Evolutionary conservation across 2,888 invertebrate species (phyloP).

Genomic region (Drosophila neotestacea): DNA sequence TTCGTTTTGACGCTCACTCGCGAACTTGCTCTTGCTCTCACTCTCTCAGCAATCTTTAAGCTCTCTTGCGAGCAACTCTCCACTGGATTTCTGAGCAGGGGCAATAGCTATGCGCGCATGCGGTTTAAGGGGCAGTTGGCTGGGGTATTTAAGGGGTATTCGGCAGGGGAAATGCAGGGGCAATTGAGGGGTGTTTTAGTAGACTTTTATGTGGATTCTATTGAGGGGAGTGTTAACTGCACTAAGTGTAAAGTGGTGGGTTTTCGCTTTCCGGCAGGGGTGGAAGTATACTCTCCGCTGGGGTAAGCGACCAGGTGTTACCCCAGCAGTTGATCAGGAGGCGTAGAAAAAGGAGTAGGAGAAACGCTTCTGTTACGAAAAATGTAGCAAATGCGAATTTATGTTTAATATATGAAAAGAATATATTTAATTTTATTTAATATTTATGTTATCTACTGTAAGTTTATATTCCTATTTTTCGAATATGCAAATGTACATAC

Average conservation of each 20-base stretch:
- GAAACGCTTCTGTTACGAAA: not conserved
- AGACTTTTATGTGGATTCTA: conserved; percentile 49
- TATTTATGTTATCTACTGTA: not conserved
- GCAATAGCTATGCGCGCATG: conserved; percentile 50
- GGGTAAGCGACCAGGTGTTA: not conserved
- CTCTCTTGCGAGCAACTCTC: conserved; percentile 52
- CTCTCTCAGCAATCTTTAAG: conserved; percentile 1
- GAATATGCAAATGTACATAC: no score
- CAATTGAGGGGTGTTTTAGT: conserved; percentile 44
- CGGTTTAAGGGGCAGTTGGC: conserved; percentile 41
- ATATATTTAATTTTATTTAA: no score
- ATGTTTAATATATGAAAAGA: not conserved
- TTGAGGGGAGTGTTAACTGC: conserved; percentile 27
- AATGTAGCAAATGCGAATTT: not conserved
- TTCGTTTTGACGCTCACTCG: conserved; percentile 30
- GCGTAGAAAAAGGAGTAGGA: not conserved
- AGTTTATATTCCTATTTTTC: no score
- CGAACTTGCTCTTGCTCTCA: conserved; percentile 1
- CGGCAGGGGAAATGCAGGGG: conserved; percentile 53
- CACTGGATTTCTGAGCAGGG: conserved; percentile 48
- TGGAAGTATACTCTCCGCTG: conserved; percentile 33
- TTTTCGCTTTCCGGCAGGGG: conserved; percentile 19
- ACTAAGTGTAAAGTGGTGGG: conserved; percentile 29
- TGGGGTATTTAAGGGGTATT: conserved; percentile 49
- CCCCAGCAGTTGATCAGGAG: not conserved